Evolutionary conservation across 1,140 invertebrate species (phyloP).

Genomic region (Leguminivora glycinivorella): DNA sequence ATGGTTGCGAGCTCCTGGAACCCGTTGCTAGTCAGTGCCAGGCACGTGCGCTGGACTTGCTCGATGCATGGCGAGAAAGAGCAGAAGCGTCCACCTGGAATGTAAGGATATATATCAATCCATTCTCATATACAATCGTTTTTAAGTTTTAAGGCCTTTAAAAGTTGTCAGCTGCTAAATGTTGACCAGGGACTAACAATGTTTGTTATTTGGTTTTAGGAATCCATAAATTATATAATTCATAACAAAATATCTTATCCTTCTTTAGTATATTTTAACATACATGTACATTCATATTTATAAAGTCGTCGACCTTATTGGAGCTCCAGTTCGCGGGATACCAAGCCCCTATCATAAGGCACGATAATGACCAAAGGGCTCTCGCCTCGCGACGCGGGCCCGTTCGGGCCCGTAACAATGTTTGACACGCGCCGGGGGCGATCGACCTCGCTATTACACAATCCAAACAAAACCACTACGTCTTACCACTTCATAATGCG

Average conservation of each 20-base stretch:
- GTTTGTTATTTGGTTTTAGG: too few relatives aligned
- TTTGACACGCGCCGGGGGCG: slow-evolving; percentile 42
- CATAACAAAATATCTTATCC: too few relatives aligned
- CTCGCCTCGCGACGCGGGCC: slow-evolving; percentile 32
- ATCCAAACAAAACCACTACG: slow-evolving; percentile 44
- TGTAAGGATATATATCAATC: slow-evolving; percentile 26
- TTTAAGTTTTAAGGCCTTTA: too few relatives aligned
- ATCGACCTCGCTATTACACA: slow-evolving; percentile 49
- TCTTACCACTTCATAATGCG: slow-evolving; percentile 43
- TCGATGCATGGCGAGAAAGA: slow-evolving; percentile 99
- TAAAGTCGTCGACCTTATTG: slow-evolving; percentile 21
- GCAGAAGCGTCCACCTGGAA: slow-evolving; percentile 93
- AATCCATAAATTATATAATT: too few relatives aligned
- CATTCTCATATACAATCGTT: too few relatives aligned
- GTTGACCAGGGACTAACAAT: too few relatives aligned
- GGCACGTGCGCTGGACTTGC: slow-evolving; percentile 94
- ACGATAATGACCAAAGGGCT: slow-evolving; percentile 41
- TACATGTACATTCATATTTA: background rate
- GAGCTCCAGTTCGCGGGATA: slow-evolving; percentile 30
- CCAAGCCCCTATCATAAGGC: slow-evolving; percentile 36
- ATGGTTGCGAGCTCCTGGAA: slow-evolving; percentile 92
- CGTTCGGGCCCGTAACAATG: slow-evolving; percentile 38
- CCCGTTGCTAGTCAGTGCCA: slow-evolving; percentile 83
- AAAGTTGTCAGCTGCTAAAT: too few relatives aligned
- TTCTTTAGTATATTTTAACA: background rate